These are phyloP conservation scores for Sebastes vulpes DNA, from an alignment of 2,797 vertebrate genomes.

Conservation along the genomic window DNA sequence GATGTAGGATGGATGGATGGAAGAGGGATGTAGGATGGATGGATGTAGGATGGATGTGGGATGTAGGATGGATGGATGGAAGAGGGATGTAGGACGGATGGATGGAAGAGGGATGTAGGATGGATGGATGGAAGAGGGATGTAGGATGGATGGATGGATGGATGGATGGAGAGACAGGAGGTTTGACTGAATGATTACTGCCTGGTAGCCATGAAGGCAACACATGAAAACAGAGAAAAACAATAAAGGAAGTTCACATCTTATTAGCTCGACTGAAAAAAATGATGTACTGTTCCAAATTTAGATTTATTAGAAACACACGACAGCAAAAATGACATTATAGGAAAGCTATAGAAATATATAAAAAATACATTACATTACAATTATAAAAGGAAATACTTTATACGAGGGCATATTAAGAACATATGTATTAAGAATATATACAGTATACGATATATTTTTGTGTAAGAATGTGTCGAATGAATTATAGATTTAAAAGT, in stretches of 20 bases:
- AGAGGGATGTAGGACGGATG: background rate
- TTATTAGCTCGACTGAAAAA: background rate
- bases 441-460: too few relatives aligned
- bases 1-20: background rate
- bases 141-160: too few relatives aligned
- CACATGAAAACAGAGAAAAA: background rate
- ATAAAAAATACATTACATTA: background rate
- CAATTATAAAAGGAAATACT: too few relatives aligned
- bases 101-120: background rate
- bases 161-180: background rate
- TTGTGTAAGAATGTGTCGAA: too few relatives aligned
- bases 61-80: background rate
- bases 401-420: too few relatives aligned
- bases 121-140: background rate
- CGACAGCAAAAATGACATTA: background rate
- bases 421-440: too few relatives aligned
- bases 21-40: too few relatives aligned
- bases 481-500: too few relatives aligned
- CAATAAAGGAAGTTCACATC: background rate
- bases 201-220: background rate
- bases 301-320: background rate
- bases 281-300: background rate
- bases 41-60: too few relatives aligned
- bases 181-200: background rate
- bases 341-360: background rate